phyloP scores from a whole-genome alignment of 1,140 invertebrate species.

The Matsumurasca onukii region DNA sequence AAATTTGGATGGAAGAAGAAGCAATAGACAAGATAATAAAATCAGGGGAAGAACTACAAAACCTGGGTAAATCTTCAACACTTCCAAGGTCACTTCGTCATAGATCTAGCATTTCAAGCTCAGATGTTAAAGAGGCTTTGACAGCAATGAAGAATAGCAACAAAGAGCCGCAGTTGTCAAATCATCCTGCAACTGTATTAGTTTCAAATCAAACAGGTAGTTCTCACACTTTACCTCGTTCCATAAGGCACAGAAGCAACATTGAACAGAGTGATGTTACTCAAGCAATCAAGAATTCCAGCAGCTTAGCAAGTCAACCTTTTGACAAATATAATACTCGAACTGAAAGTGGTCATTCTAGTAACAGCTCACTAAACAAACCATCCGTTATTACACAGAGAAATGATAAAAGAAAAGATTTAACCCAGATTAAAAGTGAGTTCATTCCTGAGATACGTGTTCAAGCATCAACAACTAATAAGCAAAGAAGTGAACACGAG shows the following conservation, averaged over 20 bases:
- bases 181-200: constrained; percentile 2
- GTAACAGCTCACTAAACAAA: background rate
- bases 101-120: constrained; percentile 37
- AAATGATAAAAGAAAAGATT: constrained; percentile 9
- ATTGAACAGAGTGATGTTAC: constrained; percentile 36
- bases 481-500: constrained; percentile 57
- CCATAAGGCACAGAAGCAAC: constrained; percentile 33
- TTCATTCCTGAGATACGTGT: constrained; percentile 52
- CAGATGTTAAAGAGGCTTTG: constrained; percentile 34
- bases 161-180: background rate
- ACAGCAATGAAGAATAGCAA: constrained; percentile 35
- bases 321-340: background rate
- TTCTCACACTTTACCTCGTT: constrained; percentile 36
- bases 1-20: constrained; percentile 42
- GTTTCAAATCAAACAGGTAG: constrained; percentile 10
- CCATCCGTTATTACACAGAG: constrained; percentile 7
- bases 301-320: constrained; percentile 13
- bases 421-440: constrained; percentile 40
- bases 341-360: background rate
- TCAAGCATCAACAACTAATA: constrained; percentile 46
- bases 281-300: constrained; percentile 34
- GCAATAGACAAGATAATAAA: constrained; percentile 50
- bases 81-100: constrained; percentile 36
- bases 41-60: constrained; percentile 51
- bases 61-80: constrained; percentile 44